Conservation (phyloP, 2,113 vertebrate species). For the Hippocampus mohnikei region DNA sequence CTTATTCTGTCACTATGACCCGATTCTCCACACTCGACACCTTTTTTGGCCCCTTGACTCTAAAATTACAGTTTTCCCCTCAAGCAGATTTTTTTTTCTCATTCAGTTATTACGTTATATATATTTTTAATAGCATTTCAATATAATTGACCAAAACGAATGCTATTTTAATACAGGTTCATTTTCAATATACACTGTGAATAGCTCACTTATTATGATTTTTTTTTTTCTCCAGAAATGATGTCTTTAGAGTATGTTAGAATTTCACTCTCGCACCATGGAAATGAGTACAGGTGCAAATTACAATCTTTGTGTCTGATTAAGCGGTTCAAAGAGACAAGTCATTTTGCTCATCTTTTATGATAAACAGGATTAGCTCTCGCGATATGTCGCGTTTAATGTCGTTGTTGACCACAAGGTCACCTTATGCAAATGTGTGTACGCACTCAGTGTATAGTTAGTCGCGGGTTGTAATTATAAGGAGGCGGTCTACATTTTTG, state of each 20-base stretch:
- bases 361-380: constrained; percentile 31
- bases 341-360: constrained; percentile 31
- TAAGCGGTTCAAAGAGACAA: constrained; percentile 3
- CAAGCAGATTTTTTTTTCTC: background rate
- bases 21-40: background rate
- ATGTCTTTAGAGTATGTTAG: background rate
- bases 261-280: background rate
- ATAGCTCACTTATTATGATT: background rate
- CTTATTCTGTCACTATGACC: background rate
- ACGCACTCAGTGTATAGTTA: background rate
- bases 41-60: no score
- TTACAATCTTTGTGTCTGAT: background rate
- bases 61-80: background rate
- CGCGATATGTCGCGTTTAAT: constrained; percentile 14
- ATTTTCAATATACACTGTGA: background rate
- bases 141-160: background rate
- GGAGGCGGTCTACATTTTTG: constrained; percentile 24
- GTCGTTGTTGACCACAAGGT: constrained; percentile 43
- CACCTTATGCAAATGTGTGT: constrained; percentile 29
- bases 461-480: constrained; percentile 16
- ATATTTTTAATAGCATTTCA: no score
- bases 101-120: no score
- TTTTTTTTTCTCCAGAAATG: background rate
- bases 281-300: background rate
- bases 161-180: background rate